Conservation (phyloP, 92 coral and sea anemone genomes). For the Porites rus region DNA sequence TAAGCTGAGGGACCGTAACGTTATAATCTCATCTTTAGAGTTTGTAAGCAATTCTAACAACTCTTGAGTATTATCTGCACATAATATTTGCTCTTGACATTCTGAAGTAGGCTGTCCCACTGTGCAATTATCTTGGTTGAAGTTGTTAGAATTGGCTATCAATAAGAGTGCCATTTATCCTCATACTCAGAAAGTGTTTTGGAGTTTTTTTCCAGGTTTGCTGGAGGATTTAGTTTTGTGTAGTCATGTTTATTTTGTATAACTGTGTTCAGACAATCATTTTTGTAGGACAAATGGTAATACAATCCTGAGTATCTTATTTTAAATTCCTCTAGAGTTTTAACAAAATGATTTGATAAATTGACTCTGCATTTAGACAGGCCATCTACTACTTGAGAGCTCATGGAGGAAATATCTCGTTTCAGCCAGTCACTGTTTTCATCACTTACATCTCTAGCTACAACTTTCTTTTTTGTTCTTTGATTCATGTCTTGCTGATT, state of each 20-base stretch:
- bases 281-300: slow-evolving; percentile 17
- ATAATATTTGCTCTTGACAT: slow-evolving; percentile 14
- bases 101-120: slow-evolving; percentile 40
- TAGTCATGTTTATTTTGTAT: slow-evolving; percentile 19
- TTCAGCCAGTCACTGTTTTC: slow-evolving; percentile 29
- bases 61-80: too few species aligned
- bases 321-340: slow-evolving; percentile 31
- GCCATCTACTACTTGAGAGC: slow-evolving; percentile 27
- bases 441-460: neutral
- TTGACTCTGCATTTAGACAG: slow-evolving; percentile 15
- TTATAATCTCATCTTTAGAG: too few species aligned
- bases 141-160: slow-evolving; percentile 40
- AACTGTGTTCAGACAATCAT: neutral
- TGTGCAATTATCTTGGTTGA: slow-evolving; percentile 40
- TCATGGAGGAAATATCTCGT: slow-evolving; percentile 35
- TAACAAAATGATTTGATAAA: slow-evolving; percentile 38
- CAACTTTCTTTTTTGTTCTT: slow-evolving; percentile 40
- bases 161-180: slow-evolving; percentile 51
- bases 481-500: slow-evolving; percentile 45
- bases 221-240: slow-evolving; percentile 48
- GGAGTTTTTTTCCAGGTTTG: slow-evolving; percentile 29
- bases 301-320: slow-evolving; percentile 19
- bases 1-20: too few species aligned
- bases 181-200: slow-evolving; percentile 29
- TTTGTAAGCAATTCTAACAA: too few species aligned